Conservation (phyloP, 2,888 invertebrate species). For the Tachina lurida region DNA sequence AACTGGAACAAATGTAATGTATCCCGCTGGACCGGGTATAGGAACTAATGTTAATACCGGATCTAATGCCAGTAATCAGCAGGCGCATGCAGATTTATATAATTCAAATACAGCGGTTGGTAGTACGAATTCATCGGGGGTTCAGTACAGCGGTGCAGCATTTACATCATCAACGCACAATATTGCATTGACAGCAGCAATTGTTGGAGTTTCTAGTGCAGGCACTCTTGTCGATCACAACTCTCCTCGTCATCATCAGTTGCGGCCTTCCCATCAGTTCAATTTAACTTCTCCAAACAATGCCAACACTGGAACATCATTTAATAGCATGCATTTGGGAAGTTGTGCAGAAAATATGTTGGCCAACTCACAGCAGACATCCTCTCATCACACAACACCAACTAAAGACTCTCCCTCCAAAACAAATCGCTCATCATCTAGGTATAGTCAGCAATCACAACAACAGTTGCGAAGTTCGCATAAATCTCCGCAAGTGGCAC, state of each 20-base stretch:
- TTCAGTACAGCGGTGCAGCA: conserved; percentile 85
- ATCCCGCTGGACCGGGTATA: conserved; percentile 83
- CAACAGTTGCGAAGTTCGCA: conserved; percentile 75
- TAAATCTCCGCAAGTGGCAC: conserved; percentile 85
- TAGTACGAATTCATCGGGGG: conserved; percentile 42
- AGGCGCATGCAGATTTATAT: conserved; percentile 67
- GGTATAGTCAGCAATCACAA: conserved; percentile 75
- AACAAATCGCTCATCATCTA: conserved; percentile 75
- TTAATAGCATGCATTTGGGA: conserved; percentile 73
- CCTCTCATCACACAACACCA: conserved; percentile 71
- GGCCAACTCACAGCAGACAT: conserved; percentile 70
- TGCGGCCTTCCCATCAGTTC: conserved; percentile 72
- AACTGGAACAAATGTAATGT: conserved; percentile 67
- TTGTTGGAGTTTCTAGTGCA: conserved; percentile 86
- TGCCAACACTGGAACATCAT: conserved; percentile 70
- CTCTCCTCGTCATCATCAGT: conserved; percentile 76
- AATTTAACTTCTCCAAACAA: conserved; percentile 75
- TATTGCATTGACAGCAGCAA: conserved; percentile 90
- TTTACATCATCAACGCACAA: conserved; percentile 93
- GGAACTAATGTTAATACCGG: conserved; percentile 74
- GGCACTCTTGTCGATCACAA: conserved; percentile 77
- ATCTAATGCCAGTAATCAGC: conserved; percentile 68
- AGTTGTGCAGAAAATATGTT: conserved; percentile 75
- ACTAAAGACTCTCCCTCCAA: conserved; percentile 80
- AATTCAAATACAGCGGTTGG: conserved; percentile 73